Percentiles rank a stretch among this genome's conserved stretches.
These are phyloP conservation scores for Drosophila mayri DNA, from an alignment of 1,140 invertebrate genomes.

Conservation along the genomic window DNA sequence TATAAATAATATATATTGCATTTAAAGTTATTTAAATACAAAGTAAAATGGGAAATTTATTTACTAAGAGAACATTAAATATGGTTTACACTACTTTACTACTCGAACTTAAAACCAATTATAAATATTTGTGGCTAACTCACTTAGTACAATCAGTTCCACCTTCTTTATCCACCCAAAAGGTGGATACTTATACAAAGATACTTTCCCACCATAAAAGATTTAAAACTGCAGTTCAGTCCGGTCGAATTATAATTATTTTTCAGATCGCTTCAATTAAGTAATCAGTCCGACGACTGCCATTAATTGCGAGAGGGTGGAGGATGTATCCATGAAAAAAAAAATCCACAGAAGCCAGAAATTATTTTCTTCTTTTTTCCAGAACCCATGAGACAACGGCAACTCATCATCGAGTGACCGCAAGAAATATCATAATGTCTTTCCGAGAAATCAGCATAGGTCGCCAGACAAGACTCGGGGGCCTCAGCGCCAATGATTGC, in stretches of 20 bases:
- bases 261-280: slow-evolving; percentile 34
- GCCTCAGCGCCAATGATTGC: slow-evolving; percentile 62
- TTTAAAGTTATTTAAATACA: background rate
- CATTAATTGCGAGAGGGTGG: slow-evolving; percentile 26
- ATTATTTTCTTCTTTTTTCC: slow-evolving; percentile 5
- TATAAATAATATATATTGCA: too few species aligned
- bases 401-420: slow-evolving; percentile 51
- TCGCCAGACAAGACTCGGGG: slow-evolving; percentile 50
- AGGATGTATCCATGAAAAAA: slow-evolving; percentile 25
- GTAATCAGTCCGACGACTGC: slow-evolving; percentile 30
- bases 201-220: background rate
- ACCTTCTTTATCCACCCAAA: background rate
- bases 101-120: too few species aligned
- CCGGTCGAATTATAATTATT: slow-evolving; percentile 19
- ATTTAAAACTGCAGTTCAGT: slow-evolving; percentile 17
- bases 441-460: slow-evolving; percentile 80
- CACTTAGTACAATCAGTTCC: background rate
- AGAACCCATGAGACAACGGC: slow-evolving; percentile 41
- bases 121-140: background rate
- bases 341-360: slow-evolving; percentile 29
- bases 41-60: background rate
- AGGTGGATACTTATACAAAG: background rate
- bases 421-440: slow-evolving; percentile 72
- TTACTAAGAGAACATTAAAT: background rate
- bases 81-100: background rate